These are phyloP conservation scores for Plutella xylostella DNA, from an alignment of 2,888 invertebrate genomes.

Conservation along the genomic window DNA sequence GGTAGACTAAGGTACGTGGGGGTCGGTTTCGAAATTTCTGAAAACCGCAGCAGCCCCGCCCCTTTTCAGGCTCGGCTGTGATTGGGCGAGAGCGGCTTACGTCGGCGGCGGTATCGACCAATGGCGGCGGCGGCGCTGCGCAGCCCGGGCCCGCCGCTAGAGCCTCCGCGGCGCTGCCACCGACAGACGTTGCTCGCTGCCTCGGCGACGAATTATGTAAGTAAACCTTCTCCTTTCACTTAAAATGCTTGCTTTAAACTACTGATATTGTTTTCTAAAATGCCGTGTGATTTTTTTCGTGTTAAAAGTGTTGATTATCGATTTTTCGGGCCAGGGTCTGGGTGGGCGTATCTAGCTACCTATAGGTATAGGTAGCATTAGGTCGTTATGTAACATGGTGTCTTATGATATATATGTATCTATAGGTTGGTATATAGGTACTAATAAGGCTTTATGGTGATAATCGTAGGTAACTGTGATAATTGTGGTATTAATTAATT, in stretches of 20 bases:
- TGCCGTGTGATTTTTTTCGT: background rate
- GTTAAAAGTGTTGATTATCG: slow-evolving; percentile 1
- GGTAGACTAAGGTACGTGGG: no score
- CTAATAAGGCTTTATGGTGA: no score
- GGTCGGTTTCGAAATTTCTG: slow-evolving; percentile 60
- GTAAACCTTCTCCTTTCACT: slow-evolving; percentile 27
- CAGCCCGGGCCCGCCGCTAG: slow-evolving; percentile 51
- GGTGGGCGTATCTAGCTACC: slow-evolving; percentile 13
- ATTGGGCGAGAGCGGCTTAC: slow-evolving; percentile 48
- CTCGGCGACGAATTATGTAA: slow-evolving; percentile 59
- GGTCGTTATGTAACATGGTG: slow-evolving; percentile 2
- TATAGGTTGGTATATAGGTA: background rate
- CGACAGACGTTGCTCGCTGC: slow-evolving; percentile 61
- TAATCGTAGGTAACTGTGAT: no score
- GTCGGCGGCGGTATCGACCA: slow-evolving; percentile 45
- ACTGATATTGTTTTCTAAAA: background rate
- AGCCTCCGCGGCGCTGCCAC: slow-evolving; percentile 50
- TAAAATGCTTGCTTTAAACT: background rate
- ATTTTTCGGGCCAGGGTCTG: background rate
- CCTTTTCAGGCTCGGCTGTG: slow-evolving; percentile 41
- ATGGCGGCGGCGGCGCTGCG: slow-evolving; percentile 50
- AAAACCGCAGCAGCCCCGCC: slow-evolving; percentile 55
- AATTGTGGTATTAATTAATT: no score
- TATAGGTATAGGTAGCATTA: slow-evolving; percentile 11
- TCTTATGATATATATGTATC: background rate